Evolutionary conservation across 2,113 vertebrate species (phyloP).

Genomic region (Numida meleagris): DNA sequence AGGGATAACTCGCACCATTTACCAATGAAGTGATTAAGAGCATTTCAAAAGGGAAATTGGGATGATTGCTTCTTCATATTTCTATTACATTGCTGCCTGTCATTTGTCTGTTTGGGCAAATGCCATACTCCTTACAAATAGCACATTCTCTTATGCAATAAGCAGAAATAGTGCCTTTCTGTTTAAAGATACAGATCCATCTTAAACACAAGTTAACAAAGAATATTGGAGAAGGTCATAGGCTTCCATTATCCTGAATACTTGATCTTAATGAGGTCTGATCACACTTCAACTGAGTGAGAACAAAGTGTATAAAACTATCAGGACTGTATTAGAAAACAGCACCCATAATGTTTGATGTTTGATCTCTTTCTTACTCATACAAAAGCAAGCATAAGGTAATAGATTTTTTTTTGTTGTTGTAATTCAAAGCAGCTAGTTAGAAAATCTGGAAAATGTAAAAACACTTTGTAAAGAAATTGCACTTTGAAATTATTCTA

Average conservation of each 20-base stretch:
- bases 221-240: not conserved
- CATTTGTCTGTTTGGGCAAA: not conserved
- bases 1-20: not conserved
- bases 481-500: not conserved
- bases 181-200: slow-evolving; percentile 34
- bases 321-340: slow-evolving; percentile 39
- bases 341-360: slow-evolving; percentile 13
- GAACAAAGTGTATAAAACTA: slow-evolving; percentile 42
- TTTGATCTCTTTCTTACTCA: slow-evolving; percentile 34
- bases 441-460: not conserved
- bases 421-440: not conserved
- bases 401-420: not conserved
- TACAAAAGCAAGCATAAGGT: not conserved
- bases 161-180: not conserved
- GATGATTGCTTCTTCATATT: not conserved
- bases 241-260: slow-evolving; percentile 12
- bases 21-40: not conserved
- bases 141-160: not conserved
- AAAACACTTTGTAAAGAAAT: not conserved
- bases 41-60: not conserved
- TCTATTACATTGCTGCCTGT: not conserved
- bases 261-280: slow-evolving; percentile 52
- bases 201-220: slow-evolving; percentile 34
- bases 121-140: not conserved
- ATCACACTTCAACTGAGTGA: slow-evolving; percentile 4